Base-by-base conservation (phyloP, 2,113 vertebrate species). In the Gopherus flavomarginatus region DNA sequence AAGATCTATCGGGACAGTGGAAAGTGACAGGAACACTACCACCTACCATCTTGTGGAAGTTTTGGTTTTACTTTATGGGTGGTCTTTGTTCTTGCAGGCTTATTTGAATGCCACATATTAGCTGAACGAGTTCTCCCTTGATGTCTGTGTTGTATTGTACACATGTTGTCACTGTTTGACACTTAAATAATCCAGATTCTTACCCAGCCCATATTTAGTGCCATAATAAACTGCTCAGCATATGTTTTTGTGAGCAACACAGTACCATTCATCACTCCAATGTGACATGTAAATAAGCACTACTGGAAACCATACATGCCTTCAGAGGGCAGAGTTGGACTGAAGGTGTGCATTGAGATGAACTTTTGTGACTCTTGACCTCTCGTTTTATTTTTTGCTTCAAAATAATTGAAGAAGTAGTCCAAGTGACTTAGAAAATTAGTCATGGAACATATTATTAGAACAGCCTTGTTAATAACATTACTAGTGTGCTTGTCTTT, bases 151-250 rank as follows among this genome's bases (percentile, higher is more conserved):
- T 98, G 98, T 97, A 98, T 97, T 95, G 98, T 96, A 94, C 97
- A 98, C 98, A 98, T 98, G 97, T 97, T 97, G 97, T 98, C 97
- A 94, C 97, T 97, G 94, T 95, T 95, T 98, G 98, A 98, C 98
- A 97, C 97, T 98, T 98, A 98, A 98, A 98, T 96, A 98, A 97
- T 97, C 98, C 98, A 98, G 98, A 98, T 97, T 96, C 95, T 19
- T 96, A 95, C 97, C 97, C 86, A 53, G 97, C 97, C 98, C 97
- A 89, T 97, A 96, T 97, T 98, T 97, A 92, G 93, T 92, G 98
- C 97, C 97, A 96, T 96, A 97, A 98, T 97, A 98, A 98, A 98
- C 98, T 98, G 97, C 78, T 27, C 94, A 94, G 85, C 97, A 97
- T 96, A 87, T 97, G 93, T 97, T 96, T 96, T 87, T 85, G 95